Percentiles rank a stretch among this genome's conserved stretches.
phyloP scores from a whole-genome alignment of 2,797 vertebrate species.

The Amblyraja radiata region DNA sequence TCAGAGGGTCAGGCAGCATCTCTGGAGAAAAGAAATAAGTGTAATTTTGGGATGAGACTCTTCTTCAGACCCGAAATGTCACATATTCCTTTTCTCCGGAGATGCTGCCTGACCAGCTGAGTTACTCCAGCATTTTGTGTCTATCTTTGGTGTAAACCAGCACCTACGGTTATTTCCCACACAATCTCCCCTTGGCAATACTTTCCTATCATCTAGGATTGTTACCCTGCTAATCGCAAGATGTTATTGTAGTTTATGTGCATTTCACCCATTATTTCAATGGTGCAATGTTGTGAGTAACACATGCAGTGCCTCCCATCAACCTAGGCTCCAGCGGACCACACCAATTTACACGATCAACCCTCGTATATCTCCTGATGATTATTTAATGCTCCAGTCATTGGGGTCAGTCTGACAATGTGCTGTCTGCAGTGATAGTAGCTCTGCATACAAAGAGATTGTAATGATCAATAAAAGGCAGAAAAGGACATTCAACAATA shows the following conservation, averaged over 20 bases:
- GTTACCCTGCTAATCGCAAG: neutral
- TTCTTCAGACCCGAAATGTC: too few relatives aligned
- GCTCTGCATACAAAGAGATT: neutral
- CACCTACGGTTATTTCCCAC: too few relatives aligned
- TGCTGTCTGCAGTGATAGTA: neutral
- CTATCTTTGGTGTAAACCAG: too few relatives aligned
- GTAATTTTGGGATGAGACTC: too few relatives aligned
- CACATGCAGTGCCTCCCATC: neutral
- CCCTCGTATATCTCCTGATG: neutral
- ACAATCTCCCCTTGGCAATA: neutral
- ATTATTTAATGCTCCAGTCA: neutral
- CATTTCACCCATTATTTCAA: neutral
- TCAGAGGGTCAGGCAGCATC: too few relatives aligned
- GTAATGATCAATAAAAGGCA: neutral
- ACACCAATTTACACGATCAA: neutral
- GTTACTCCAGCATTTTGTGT: too few relatives aligned
- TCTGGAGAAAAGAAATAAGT: too few relatives aligned
- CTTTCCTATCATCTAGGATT: neutral
- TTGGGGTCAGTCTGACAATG: neutral
- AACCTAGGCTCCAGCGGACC: neutral
- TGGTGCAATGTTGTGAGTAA: neutral
- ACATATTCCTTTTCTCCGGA: too few relatives aligned
- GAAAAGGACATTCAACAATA: neutral
- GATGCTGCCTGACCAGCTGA: too few relatives aligned
- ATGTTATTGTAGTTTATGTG: neutral